These are phyloP conservation scores for Circaetus cinerascens DNA, from an alignment of 2,113 vertebrate species.

Conservation along the genomic window DNA sequence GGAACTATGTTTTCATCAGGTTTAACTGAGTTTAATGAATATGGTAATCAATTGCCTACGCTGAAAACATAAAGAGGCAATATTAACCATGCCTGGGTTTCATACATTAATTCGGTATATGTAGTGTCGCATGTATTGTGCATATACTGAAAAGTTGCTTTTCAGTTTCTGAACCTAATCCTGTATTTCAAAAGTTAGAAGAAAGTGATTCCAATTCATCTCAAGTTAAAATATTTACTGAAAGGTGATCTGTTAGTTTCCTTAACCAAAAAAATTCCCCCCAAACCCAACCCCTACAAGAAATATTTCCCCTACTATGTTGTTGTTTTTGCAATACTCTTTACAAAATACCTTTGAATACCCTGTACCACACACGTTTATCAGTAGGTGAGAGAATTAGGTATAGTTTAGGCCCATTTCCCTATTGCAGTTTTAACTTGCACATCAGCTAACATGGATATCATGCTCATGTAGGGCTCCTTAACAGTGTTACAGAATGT, in stretches of 20 bases:
- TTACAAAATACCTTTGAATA: not conserved
- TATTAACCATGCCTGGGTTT: not conserved
- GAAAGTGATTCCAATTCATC: not conserved
- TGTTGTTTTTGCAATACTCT: not conserved
- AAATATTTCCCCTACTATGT: not conserved
- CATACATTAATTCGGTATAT: not conserved
- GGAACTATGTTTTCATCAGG: not conserved
- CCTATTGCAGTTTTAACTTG: not conserved
- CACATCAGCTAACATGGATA: not conserved
- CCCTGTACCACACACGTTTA: accelerated
- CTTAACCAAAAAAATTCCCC: not conserved
- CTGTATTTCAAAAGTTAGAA: not conserved
- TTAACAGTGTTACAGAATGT: not conserved
- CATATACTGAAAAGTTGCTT: not conserved
- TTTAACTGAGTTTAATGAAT: not conserved
- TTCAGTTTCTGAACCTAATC: not conserved
- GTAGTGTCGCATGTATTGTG: not conserved
- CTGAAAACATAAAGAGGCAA: not conserved
- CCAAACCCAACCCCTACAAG: not conserved
- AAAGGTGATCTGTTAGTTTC: not conserved
- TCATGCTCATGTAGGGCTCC: not conserved
- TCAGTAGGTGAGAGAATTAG: not conserved
- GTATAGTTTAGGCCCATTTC: not conserved
- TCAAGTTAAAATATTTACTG: not conserved
- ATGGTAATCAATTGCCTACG: not conserved